phyloP scores from a whole-genome alignment of 1,140 invertebrate genomes.

The Sminthurides bifidus region DNA sequence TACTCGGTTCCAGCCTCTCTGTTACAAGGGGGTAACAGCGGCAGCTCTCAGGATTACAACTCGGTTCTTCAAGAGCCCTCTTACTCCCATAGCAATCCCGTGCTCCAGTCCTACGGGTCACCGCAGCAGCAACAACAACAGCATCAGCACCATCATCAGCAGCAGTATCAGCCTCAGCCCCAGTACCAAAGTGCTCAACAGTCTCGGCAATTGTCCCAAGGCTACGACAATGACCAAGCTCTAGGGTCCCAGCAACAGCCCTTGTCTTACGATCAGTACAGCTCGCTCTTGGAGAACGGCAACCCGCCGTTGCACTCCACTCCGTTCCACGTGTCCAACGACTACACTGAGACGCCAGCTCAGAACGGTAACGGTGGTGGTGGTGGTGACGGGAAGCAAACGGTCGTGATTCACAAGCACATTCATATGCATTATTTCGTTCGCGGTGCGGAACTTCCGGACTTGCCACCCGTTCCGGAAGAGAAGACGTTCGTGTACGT shows the following conservation, averaged over 20 bases:
- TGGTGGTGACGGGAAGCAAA: constrained; percentile 2
- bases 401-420: constrained; percentile 5
- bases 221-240: neutral
- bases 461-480: constrained; percentile 38
- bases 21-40: neutral
- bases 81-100: constrained; percentile 1
- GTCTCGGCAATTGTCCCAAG: neutral
- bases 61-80: constrained; percentile 1
- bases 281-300: neutral
- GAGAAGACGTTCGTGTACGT: constrained; percentile 79
- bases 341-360: neutral
- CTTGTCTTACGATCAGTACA: constrained; percentile 3
- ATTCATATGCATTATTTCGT: constrained; percentile 10
- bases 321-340: constrained; percentile 9
- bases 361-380: neutral
- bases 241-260: neutral
- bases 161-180: neutral
- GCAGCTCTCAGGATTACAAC: neutral
- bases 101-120: neutral
- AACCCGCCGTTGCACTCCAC: constrained; percentile 4
- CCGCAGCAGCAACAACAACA: constrained; percentile 2
- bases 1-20: constrained; percentile 3
- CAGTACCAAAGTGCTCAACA: neutral
- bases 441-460: neutral
- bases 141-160: neutral